A percentile compares a stretch with the other conserved stretches of the same genome.
Conservation (phyloP, 2,888 invertebrate species). For the Nomada fucata region DNA sequence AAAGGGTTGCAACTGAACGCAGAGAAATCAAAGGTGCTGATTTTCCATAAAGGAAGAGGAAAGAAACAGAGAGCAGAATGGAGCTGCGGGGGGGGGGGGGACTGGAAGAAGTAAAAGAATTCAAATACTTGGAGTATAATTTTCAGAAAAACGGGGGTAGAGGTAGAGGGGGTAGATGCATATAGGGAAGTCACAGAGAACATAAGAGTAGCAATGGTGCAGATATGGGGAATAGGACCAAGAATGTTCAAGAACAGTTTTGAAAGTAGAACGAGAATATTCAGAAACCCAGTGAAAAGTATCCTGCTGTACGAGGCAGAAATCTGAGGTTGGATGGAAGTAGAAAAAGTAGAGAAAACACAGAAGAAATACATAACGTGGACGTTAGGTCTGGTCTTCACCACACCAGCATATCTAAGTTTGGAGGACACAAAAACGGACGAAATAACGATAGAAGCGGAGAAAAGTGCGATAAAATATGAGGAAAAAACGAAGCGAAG, state of each 20-base stretch:
- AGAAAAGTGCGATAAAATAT: neutral
- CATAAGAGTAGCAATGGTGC: neutral
- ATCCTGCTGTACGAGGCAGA: neutral
- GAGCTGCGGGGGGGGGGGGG: neutral
- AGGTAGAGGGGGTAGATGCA: no score
- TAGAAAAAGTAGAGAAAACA: neutral
- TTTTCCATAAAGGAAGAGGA: neutral
- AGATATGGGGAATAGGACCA: neutral
- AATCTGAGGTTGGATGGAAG: neutral
- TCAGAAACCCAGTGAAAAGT: neutral
- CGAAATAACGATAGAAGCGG: no score
- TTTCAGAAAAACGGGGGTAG: neutral
- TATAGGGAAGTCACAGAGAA: neutral
- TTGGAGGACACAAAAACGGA: neutral
- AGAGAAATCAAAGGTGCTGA: neutral
- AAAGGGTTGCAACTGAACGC: neutral
- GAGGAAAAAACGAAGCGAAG: neutral
- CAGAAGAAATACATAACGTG: neutral
- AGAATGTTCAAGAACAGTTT: neutral
- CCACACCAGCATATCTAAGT: neutral
- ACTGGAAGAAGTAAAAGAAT: neutral
- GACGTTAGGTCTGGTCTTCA: conserved; percentile 1
- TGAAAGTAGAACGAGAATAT: neutral
- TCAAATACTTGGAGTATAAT: conserved; percentile 4
- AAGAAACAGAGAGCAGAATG: neutral